These are phyloP conservation scores for Sisor rabdophorus DNA, from an alignment of 2,113 vertebrate genomes.

Conservation along the genomic window DNA sequence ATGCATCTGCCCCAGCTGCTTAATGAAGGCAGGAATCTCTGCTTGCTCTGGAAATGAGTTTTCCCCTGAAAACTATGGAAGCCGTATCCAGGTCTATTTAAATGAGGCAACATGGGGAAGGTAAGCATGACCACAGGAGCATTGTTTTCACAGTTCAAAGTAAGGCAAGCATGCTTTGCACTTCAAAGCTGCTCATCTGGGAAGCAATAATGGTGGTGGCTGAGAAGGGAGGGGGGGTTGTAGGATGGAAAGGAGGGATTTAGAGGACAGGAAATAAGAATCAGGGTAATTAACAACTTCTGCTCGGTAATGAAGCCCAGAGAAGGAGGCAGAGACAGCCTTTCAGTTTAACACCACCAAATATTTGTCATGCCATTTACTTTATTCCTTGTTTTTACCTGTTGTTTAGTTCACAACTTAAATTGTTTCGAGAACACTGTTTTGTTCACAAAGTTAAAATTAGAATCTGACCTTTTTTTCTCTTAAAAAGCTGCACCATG, in stretches of 20 bases:
- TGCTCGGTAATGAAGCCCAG: conserved; percentile 76
- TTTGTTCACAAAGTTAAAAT: conserved; percentile 14
- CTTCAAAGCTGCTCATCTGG: conserved; percentile 84
- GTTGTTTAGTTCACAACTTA: conserved; percentile 31
- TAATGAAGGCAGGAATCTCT: conserved; percentile 71
- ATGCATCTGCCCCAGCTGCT: conserved; percentile 68
- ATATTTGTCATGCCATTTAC: conserved; percentile 46
- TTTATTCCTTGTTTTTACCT: conserved; percentile 36
- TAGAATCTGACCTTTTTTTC: conserved; percentile 3
- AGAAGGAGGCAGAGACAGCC: conserved; percentile 60
- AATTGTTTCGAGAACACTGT: conserved; percentile 28
- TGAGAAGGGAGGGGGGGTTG: conserved; percentile 41
- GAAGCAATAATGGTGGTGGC: conserved; percentile 70
- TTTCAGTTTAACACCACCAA: conserved; percentile 59
- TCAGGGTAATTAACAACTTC: conserved; percentile 84
- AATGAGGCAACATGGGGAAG: conserved; percentile 80
- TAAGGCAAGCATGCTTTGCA: conserved; percentile 80
- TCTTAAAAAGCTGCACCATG: not conserved
- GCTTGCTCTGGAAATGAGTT: conserved; percentile 71
- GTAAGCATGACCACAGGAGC: conserved; percentile 78
- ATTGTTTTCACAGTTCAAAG: conserved; percentile 85
- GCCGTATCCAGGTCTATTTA: conserved; percentile 80
- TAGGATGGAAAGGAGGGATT: conserved; percentile 46
- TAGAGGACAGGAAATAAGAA: conserved; percentile 79
- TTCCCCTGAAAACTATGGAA: conserved; percentile 72